phyloP scores from a whole-genome alignment of 1,140 invertebrate species.

The Camponotus vicinus region DNA sequence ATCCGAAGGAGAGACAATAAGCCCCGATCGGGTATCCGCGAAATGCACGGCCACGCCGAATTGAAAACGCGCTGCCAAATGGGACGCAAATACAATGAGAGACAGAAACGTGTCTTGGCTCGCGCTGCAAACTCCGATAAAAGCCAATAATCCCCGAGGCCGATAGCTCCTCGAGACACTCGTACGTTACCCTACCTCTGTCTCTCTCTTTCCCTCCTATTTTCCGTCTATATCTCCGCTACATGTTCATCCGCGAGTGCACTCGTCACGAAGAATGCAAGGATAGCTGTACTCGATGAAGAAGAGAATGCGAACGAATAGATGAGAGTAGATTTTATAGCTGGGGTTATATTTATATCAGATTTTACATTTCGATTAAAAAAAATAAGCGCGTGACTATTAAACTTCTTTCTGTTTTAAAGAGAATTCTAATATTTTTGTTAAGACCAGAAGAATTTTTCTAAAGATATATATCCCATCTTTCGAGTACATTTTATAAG shows the following conservation, averaged over 20 bases:
- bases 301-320: background rate
- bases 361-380: background rate
- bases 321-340: background rate
- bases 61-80: conserved; percentile 80
- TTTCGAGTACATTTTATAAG: background rate
- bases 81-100: conserved; percentile 79
- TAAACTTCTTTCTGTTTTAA: background rate
- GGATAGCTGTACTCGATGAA: background rate
- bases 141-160: conserved; percentile 79
- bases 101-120: conserved; percentile 75
- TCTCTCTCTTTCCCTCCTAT: background rate
- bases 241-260: background rate
- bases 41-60: conserved; percentile 71
- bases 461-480: background rate
- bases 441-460: background rate
- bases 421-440: background rate
- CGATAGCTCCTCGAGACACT: conserved; percentile 69
- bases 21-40: conserved; percentile 69
- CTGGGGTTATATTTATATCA: no score
- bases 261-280: conserved; percentile 2
- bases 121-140: conserved; percentile 76
- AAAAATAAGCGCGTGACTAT: background rate
- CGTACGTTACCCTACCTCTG: background rate
- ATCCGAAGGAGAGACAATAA: conserved; percentile 74
- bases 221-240: background rate